Evolutionary conservation across 2,888 invertebrate species (phyloP), one percentile per base, ranked within the genome.

Genomic region (Chrysomela aeneicollis): DNA sequence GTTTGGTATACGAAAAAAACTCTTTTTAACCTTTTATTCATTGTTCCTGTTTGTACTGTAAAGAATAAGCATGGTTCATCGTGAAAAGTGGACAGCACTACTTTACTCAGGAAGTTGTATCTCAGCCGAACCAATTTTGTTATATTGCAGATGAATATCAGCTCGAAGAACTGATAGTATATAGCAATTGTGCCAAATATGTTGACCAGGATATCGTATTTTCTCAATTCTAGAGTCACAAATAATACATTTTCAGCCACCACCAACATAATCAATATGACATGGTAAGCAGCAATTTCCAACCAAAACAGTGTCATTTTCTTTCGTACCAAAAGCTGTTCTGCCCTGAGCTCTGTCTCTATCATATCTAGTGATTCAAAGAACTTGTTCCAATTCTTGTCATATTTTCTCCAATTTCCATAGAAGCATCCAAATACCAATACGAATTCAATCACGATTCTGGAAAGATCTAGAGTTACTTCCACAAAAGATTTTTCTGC

Each of bases 1-100:
- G 37, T 61, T 35, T 67, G 70, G 59, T 70, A 69, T 8, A 59
- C 22, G 0, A 30, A 50, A 10, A 58, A 63, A 19, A 72, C 62
- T 6, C 63, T 66, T 12, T 63, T 61, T 12, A 71, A 12, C 19
- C 67, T 67, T 9, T 22, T 19, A 6, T 32, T 17, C 6, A 15
- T 46, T 10, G 21, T 18, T 21, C 4, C 9, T 10, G 5, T 35
- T 30, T 9, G 15, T 42, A 15, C 42, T 42, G 15, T 15, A 15
- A 1, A 42, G 15, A 15, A 42, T 6, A 42, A 10, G 10, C 32
- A 9, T 35, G 10, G 3, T 12, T 42, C 42, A 42, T 26, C 46
- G 9, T 8, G 17, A 17, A 17, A 12, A 26, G 10, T 26, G 0
- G 21, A 1, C 10, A 42, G 50, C 21, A 30, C n/a, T 1, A 59